Evolutionary conservation across 2,797 vertebrate genomes (phyloP).

Genomic region (Leptodactylus fallax): DNA sequence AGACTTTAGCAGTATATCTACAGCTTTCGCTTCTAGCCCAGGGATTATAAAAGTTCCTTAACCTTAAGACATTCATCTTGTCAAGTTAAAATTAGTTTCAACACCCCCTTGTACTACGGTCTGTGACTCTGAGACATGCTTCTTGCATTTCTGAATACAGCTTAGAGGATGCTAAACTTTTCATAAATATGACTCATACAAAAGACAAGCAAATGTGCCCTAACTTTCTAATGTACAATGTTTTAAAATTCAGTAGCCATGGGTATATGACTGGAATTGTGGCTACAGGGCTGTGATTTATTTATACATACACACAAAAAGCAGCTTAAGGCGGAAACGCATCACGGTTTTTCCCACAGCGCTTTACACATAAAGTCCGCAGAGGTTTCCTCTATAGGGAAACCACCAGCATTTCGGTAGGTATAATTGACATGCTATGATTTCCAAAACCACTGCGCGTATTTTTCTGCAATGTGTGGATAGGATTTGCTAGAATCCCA

Average conservation of each 20-base stretch:
- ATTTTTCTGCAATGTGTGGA: too few relatives aligned
- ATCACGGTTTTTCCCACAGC: background rate
- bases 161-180: background rate
- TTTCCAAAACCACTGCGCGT: too few relatives aligned
- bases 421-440: too few relatives aligned
- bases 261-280: background rate
- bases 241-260: background rate
- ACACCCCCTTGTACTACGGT: conserved; percentile 27
- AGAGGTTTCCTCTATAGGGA: too few relatives aligned
- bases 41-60: conserved; percentile 76
- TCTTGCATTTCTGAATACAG: background rate
- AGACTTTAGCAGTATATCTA: conserved; percentile 70
- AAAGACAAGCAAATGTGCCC: background rate
- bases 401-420: too few relatives aligned
- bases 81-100: conserved; percentile 67
- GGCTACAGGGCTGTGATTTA: background rate
- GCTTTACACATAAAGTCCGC: too few relatives aligned
- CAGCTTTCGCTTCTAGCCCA: conserved; percentile 70
- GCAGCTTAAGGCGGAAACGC: too few relatives aligned
- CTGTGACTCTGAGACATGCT: background rate
- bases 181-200: background rate
- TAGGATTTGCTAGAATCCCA: too few relatives aligned
- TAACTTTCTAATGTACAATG: background rate
- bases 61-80: conserved; percentile 73
- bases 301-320: background rate